Evolutionary conservation across 2,888 invertebrate species (phyloP).

Genomic region (Endotricha flammealis): DNA sequence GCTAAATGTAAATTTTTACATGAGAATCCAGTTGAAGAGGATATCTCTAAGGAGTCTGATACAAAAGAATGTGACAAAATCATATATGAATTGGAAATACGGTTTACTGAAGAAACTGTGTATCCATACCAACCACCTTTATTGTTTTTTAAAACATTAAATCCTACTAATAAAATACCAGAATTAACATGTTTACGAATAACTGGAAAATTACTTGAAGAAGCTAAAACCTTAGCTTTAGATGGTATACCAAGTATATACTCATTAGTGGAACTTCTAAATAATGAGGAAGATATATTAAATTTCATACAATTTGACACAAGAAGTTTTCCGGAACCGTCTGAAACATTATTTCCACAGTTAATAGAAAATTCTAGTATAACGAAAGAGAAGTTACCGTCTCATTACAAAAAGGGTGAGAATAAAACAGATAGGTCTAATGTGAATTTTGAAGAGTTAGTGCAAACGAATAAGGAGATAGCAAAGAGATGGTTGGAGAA

Average conservation of each 20-base stretch:
- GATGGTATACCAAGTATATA: constrained; percentile 86
- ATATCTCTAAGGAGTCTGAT: constrained; percentile 34
- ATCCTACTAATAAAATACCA: constrained; percentile 78
- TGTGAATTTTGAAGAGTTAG: constrained; percentile 71
- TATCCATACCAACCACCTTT: constrained; percentile 88
- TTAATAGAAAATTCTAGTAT: constrained; percentile 56
- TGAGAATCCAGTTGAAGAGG: constrained; percentile 62
- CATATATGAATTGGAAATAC: constrained; percentile 83
- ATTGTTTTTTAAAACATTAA: constrained; percentile 82
- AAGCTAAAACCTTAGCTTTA: constrained; percentile 80
- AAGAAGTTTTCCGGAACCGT: constrained; percentile 69
- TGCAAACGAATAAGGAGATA: constrained; percentile 80
- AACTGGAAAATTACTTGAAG: constrained; percentile 81
- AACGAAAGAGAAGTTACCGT: constrained; percentile 59
- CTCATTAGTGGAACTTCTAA: constrained; percentile 83
- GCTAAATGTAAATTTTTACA: constrained; percentile 86
- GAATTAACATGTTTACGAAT: constrained; percentile 81
- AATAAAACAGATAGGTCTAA: constrained; percentile 71
- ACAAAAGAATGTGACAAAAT: constrained; percentile 51
- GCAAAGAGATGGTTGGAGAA: constrained; percentile 80
- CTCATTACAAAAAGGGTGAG: constrained; percentile 82
- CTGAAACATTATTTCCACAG: constrained; percentile 80
- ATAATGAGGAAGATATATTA: constrained; percentile 82
- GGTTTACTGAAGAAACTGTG: constrained; percentile 82
- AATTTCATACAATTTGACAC: constrained; percentile 77